Evolutionary conservation across 2,797 vertebrate species (phyloP), one percentile per base, ranked within the genome.

Genomic region (Leptodactylus fallax): DNA sequence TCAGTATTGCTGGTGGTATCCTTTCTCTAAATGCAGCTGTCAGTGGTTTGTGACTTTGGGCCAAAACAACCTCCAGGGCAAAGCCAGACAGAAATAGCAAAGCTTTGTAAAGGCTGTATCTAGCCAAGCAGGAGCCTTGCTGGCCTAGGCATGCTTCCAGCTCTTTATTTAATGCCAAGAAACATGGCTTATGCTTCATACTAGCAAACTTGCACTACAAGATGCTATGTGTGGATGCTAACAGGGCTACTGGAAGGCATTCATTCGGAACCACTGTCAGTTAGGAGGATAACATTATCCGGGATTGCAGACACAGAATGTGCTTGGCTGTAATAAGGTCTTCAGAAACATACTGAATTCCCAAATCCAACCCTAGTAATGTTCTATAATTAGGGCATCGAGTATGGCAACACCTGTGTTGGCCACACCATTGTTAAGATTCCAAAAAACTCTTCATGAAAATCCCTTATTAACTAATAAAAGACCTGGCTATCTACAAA

Each of bases 41-140:
- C 23, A 53, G 0, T 1, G 7, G 0, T 12, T 12, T 5, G 79
- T 49, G n/a, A 19, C 79, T 67, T 19, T 63, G 49, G 36, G 7
- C 25, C 0, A 25, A n/a, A 13, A 12, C 0, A 56, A 82, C 85
- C 51, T 7, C 90, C 77, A 87, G n/a, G 86, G 56, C 45, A 47
- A 23, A 60, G 71, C 49, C 85, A 86, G 61, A 79, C 47, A 79
- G 51, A 86, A 86, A 86, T 86, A 79, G 76, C 21, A 86, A 58
- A 86, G 85, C 85, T 79, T 86, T 79, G 63, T 79, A 49, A 69
- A 79, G 60, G 53, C 23, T 86, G 49, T 69, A 69, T 67, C 23
- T 76, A 69, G 85, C 76, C 76, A 79, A 86, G 84, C 85, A 79
- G 77, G 77, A 86, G 77, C 51, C 60, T 69, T 23, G 53, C 60